Evolutionary conservation across 1,140 invertebrate species (phyloP), one percentile per base, ranked within the genome.

Genomic region (Drosophila azteca): DNA sequence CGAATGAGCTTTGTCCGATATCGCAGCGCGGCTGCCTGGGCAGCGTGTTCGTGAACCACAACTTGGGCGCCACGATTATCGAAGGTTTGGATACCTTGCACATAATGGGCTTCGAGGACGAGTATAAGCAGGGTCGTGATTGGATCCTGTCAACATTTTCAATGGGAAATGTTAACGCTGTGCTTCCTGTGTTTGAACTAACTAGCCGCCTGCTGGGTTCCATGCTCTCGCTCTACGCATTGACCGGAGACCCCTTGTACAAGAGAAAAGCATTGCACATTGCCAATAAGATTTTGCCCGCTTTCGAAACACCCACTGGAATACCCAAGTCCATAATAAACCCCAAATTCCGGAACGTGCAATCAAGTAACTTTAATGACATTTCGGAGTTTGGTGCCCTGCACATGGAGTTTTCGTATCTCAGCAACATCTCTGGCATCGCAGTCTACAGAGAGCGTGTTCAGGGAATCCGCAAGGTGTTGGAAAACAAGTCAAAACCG

Each of bases 121-220:
- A 99, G 92, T 99, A 96, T 92, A 95, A 97, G 65, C 95, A 96
- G 74, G 98, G 96, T 1, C 93, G 96, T 17, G 95, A 99, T 79
- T 99, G 98, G 98, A 95, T 99, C 35, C 95, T 94, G 0, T 93
- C 96, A 26, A 95, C 96, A 89, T 94, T 99, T 26, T 94, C 96
- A 78, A 95, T 99, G 49, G 94, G 96, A 83, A 93, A 95, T 80
- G 96, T 98, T 90, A 94, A 95, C 80, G 93, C 95, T 2, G 97
- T 99, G 76, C 93, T 99, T 69, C 99, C 98, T 0, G 97, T 99
- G n/a, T 99, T 99, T 93, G 98, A 99, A 93, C 97, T 96, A 41
- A 99, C 98, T 88, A 99, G 99, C 88, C 95, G 98, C 35, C 99
- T 99, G 92, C 95, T 99, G 78, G 98, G 98, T 31, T 98, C 98